Conservation (phyloP, 2,797 vertebrate genomes). For the Microctenopoma steveboyesi region DNA sequence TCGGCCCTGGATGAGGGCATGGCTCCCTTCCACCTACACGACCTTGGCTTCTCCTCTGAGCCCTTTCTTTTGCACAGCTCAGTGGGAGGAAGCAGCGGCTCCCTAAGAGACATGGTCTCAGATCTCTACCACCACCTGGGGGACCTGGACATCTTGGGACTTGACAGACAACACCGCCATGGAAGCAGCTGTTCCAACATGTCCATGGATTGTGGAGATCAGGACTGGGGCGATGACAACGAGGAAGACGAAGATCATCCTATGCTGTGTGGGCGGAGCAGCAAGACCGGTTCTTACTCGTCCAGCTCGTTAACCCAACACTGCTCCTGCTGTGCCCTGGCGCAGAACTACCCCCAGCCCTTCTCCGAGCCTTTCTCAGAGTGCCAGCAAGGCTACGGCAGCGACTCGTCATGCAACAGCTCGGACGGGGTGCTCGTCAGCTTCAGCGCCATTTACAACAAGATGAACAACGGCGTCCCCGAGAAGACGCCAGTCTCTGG, state of each 20-base stretch:
- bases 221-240: conserved; percentile 88
- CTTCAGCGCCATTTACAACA: conserved; percentile 97
- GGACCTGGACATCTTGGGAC: conserved; percentile 85
- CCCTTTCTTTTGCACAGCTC: conserved; percentile 89
- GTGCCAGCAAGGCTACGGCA: conserved; percentile 89
- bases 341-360: conserved; percentile 80
- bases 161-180: conserved; percentile 78
- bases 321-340: conserved; percentile 88
- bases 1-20: conserved; percentile 44
- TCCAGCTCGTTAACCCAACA: conserved; percentile 76
- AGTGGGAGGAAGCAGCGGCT: conserved; percentile 71
- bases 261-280: conserved; percentile 78
- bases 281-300: conserved; percentile 83
- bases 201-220: conserved; percentile 89
- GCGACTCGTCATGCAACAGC: conserved; percentile 96
- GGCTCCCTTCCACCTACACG: conserved; percentile 77
- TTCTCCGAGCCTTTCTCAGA: conserved; percentile 79
- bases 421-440: conserved; percentile 95
- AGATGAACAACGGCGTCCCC: conserved; percentile 86
- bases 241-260: conserved; percentile 84
- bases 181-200: conserved; percentile 87
- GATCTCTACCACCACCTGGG: conserved; percentile 69
- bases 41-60: conserved; percentile 76
- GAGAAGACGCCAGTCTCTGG: conserved; percentile 79
- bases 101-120: conserved; percentile 65